A percentile compares a stretch with the other conserved stretches of the same genome.
Evolutionary conservation across 92 coral and sea anemone species (phyloP).

Genomic region (Phymanthus crucifer): DNA sequence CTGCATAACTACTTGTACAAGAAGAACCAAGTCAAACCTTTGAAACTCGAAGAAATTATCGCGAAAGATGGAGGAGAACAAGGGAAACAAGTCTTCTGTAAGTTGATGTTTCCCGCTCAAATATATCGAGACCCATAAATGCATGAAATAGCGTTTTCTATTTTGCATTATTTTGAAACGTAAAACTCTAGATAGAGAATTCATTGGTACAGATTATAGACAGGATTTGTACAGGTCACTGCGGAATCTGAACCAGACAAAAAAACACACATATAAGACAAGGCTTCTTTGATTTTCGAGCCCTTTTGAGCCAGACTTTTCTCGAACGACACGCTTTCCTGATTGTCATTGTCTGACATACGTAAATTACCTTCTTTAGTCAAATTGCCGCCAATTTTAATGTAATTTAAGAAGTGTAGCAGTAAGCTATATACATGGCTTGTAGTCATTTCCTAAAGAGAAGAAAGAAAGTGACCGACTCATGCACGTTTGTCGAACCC

Average conservation of each 20-base stretch:
- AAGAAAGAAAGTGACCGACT: neutral
- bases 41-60: slow-evolving; percentile 8
- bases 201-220: neutral
- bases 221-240: too few relatives aligned
- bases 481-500: too few relatives aligned
- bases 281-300: neutral
- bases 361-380: neutral
- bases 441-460: too few relatives aligned
- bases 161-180: too few relatives aligned
- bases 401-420: neutral
- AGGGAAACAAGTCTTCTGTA: slow-evolving; percentile 12
- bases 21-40: slow-evolving; percentile 10
- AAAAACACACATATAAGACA: too few relatives aligned
- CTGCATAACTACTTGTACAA: slow-evolving; percentile 35
- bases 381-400: slow-evolving; percentile 1
- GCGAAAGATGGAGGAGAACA: neutral
- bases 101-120: neutral
- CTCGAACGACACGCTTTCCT: too few relatives aligned
- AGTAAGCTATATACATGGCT: neutral
- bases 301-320: neutral
- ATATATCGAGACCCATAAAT: too few relatives aligned
- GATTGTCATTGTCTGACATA: neutral
- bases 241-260: too few relatives aligned
- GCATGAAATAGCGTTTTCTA: too few relatives aligned
- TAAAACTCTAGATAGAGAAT: too few relatives aligned